Evolutionary conservation across 2,113 vertebrate species (phyloP), one percentile per base, ranked within the genome.

Genomic region (Falcunculus frontatus): DNA sequence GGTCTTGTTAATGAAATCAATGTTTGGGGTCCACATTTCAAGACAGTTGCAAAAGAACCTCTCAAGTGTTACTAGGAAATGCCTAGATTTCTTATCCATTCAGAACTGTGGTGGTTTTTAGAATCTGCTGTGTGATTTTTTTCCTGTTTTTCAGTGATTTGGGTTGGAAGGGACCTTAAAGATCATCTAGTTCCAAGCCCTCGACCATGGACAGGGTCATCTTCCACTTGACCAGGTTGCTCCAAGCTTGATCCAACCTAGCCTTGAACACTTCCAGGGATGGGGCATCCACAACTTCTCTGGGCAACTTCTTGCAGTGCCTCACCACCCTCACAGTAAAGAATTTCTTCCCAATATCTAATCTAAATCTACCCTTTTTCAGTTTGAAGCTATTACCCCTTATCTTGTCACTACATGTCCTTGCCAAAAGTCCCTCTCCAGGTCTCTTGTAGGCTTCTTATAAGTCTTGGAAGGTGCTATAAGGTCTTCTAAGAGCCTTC

Each of bases 121-220:
- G 37, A 76, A 90, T 41, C 30, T 76, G 41, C 46, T 26, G 11
- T 16, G 15, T 0, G 33, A 19, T 11, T 16, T 56, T 86, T 37
- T 37, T 41, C 33, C 9, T 50, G 18, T 80, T 74, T 70, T 60
- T 2, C 39, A 59, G 49, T 46, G 13, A 13, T 70, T 70, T 47
- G n/a, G 7, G 20, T 55, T 20, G 13, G 56, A 87, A 79, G 25
- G 41, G 19, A 70, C 9, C 19, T 46, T 53, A 53, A 62, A 53
- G n/a, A 62, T n/a, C 46, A 62, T 16, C 23, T 53, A 39, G 49
- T 23, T 69, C 33, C 84, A 78, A 53, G 15, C 23, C 23, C 47
- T 8, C 0, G 1, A 20, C 16, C 10, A 39, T 55, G 25, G 19
- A 23, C 22, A 62, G 16, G 8, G 64, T 25, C 29, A 53, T 33